Evolutionary conservation across 2,888 invertebrate species (phyloP).

Genomic region (Chrysodeixis includens): DNA sequence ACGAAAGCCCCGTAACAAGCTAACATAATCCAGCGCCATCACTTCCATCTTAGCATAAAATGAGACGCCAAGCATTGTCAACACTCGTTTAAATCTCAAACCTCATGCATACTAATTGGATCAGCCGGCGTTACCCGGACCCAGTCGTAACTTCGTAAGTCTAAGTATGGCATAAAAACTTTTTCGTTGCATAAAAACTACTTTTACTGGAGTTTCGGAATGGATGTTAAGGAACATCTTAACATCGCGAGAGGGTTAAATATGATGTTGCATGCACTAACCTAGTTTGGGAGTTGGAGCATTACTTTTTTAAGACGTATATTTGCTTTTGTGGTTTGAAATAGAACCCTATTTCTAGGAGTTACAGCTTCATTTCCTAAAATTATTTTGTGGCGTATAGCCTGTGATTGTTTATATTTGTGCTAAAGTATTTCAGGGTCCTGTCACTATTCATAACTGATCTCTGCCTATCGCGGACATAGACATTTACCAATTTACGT

Average conservation of each 20-base stretch:
- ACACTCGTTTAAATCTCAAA: not conserved
- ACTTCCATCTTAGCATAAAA: too few species aligned
- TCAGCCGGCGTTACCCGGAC: not conserved
- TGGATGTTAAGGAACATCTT: not conserved
- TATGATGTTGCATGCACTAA: conserved; percentile 4
- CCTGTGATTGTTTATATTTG: too few species aligned
- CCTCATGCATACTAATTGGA: not conserved
- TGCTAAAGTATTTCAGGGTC: too few species aligned
- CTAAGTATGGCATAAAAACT: not conserved
- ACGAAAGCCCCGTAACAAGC: too few species aligned
- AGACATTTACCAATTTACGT: too few species aligned
- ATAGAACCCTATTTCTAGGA: not conserved
- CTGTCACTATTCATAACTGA: too few species aligned
- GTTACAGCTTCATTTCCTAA: not conserved
- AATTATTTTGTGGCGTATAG: not conserved
- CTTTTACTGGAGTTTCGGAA: not conserved
- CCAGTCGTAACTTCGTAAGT: too few species aligned
- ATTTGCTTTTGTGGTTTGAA: not conserved
- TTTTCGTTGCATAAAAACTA: conserved; percentile 4
- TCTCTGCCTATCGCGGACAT: too few species aligned
- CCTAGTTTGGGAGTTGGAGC: not conserved
- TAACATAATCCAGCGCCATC: too few species aligned
- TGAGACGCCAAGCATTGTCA: not conserved
- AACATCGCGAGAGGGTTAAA: not conserved
- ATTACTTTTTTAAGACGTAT: not conserved